Base-by-base conservation (phyloP, 2,797 vertebrate genomes). In the Melanotaenia pygmaea region DNA sequence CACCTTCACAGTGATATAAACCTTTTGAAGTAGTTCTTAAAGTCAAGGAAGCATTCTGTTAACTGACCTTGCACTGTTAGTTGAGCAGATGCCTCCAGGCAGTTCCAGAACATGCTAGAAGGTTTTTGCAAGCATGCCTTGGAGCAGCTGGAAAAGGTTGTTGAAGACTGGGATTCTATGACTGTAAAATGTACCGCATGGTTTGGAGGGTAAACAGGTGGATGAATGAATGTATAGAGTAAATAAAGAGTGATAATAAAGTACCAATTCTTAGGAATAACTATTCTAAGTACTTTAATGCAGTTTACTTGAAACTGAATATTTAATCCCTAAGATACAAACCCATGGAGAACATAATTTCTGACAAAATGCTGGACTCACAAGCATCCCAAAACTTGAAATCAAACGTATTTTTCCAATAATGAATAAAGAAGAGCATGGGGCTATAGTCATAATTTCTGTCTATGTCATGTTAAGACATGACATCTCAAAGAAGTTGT, bases 381-480 rank as follows among this genome's bases (percentile, higher is more conserved):
- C 47, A 51, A 24, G n/a, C 3, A 51, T 51, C 22, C n/a, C 47
- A 51, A 3, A 51, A 24, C 9, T 51, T 51, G 47, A 22, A 51
- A 45, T 51, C 47, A 10, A 51, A 51, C 22, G 9, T 51, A 51
- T 51, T 20, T 45, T 51, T 24, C 10, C 4, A 50, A 50, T 10
- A 20, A 62, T 3, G 43, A 57, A 57, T 20, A 61, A 26, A 63
- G 47, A 57, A 54, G 66, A 72, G 47, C 76, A 59, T 12, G 10
- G 34, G 79, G 78, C 63, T 53, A 32, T 12, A 28, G 47, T 59
- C 73, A 71, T 77, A 67, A 59, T 63, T 70, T 72, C 57, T 64
- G 10, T 37, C 50, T 69, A 63, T 76, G 38, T 68, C 51, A 69
- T 70, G 63, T 69, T 67, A 77, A 70, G 56, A 74, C 24, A 66